Evolutionary conservation across 2,888 invertebrate species (phyloP).

Genomic region (Argynnis bischoffii): DNA sequence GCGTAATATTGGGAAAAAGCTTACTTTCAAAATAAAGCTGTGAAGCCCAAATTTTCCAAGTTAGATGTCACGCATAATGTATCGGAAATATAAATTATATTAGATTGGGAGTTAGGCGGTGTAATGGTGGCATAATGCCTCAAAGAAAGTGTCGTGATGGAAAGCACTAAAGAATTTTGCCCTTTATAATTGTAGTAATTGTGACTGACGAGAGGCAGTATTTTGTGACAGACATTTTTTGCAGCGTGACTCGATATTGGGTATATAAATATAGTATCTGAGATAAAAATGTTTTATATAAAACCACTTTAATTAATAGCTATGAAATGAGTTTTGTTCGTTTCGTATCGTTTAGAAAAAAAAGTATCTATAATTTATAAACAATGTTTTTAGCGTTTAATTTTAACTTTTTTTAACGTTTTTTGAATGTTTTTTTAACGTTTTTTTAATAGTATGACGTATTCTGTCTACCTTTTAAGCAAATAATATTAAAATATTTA

Average conservation of each 20-base stretch:
- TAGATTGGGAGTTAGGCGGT: constrained; percentile 60
- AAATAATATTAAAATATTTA: too few relatives aligned
- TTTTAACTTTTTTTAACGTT: too few relatives aligned
- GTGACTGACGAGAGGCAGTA: constrained; percentile 57
- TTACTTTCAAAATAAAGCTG: constrained; percentile 15
- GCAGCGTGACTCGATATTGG: neutral
- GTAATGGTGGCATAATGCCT: constrained; percentile 50
- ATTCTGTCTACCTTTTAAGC: too few relatives aligned
- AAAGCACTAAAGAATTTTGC: constrained; percentile 66
- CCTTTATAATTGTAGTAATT: constrained; percentile 66
- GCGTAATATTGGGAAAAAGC: neutral
- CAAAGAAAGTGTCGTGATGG: constrained; percentile 60
- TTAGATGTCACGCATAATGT: constrained; percentile 60
- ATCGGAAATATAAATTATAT: constrained; percentile 73
- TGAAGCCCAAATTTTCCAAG: constrained; percentile 22
- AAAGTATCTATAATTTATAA: too few relatives aligned
- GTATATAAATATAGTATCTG: too few relatives aligned
- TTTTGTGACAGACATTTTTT: constrained; percentile 52
- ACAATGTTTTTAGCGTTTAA: too few relatives aligned
- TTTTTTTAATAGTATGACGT: too few relatives aligned
- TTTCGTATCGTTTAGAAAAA: too few relatives aligned
- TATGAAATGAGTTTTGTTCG: too few relatives aligned
- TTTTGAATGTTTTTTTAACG: too few relatives aligned
- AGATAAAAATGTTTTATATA: too few relatives aligned
- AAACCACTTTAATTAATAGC: too few relatives aligned